Conservation (phyloP, 2,888 invertebrate genomes). For the Arrhopalites spinosus region DNA sequence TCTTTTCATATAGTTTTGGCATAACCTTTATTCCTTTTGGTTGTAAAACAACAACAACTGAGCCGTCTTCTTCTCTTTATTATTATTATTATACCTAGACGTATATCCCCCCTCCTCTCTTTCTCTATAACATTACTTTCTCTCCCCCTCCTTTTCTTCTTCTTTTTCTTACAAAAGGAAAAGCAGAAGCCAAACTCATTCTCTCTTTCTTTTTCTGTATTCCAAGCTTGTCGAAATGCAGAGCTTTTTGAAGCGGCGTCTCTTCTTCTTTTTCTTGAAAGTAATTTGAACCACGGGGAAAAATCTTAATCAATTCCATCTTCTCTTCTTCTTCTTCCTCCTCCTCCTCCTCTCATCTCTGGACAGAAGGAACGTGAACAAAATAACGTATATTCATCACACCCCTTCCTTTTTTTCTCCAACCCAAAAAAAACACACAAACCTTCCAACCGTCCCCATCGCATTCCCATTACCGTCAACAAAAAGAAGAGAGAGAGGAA, state of each 20-base stretch:
- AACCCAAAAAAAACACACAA: neutral
- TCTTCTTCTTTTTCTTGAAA: neutral
- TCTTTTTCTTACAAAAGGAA: too few relatives aligned
- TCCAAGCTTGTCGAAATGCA: slow-evolving; percentile 23
- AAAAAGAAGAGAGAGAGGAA: too few relatives aligned
- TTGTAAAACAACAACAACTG: too few relatives aligned
- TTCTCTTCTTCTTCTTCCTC: neutral
- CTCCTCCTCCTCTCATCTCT: neutral
- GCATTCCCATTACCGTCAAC: too few relatives aligned
- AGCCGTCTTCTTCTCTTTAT: too few relatives aligned
- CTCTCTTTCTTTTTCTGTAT: slow-evolving; percentile 17
- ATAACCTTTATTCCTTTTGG: too few relatives aligned
- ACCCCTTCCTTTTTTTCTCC: too few relatives aligned
- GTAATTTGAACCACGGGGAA: slow-evolving; percentile 31
- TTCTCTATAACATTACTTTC: too few relatives aligned
- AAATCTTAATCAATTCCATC: slow-evolving; percentile 38
- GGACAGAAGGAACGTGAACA: slow-evolving; percentile 22
- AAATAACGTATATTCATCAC: neutral
- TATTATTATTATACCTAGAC: too few relatives aligned
- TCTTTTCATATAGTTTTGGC: too few relatives aligned
- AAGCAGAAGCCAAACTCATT: neutral
- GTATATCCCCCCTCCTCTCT: too few relatives aligned
- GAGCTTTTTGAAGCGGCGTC: slow-evolving; percentile 18
- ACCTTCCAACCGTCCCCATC: too few relatives aligned
- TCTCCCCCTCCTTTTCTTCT: neutral